These are phyloP conservation scores for Heliothis subflexa DNA, from an alignment of 1,140 invertebrate genomes.

Conservation along the genomic window DNA sequence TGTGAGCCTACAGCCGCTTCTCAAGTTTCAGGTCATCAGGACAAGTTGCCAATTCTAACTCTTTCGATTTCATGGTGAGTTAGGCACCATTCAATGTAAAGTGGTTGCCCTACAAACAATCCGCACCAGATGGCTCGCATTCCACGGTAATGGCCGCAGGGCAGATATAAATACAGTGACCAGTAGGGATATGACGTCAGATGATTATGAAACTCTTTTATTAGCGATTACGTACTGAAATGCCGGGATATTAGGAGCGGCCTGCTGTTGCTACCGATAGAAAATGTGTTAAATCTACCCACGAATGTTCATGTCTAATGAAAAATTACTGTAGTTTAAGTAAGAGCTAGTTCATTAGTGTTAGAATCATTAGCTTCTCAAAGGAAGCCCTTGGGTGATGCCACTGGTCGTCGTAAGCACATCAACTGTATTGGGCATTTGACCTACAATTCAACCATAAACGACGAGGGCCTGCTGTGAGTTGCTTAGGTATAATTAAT, in stretches of 20 bases:
- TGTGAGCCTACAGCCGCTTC: too few species aligned
- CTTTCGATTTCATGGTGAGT: conserved; percentile 23
- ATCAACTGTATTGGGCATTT: neutral
- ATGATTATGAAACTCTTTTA: conserved; percentile 46
- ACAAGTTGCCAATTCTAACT: neutral
- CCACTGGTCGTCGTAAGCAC: too few species aligned
- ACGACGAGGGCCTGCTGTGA: too few species aligned
- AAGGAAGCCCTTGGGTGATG: too few species aligned
- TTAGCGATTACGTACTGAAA: conserved; percentile 28
- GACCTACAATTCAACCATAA: too few species aligned
- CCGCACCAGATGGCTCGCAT: conserved; percentile 42
- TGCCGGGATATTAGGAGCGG: conserved; percentile 11
- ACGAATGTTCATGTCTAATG: neutral
- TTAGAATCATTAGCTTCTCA: neutral
- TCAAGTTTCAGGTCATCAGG: neutral
- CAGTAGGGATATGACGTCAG: conserved; percentile 42
- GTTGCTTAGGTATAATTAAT: too few species aligned
- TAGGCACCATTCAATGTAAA: conserved; percentile 26
- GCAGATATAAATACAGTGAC: conserved; percentile 43
- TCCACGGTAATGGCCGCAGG: conserved; percentile 36
- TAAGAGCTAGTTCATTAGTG: neutral
- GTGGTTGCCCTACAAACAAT: conserved; percentile 40
- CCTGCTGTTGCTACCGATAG: conserved; percentile 4
- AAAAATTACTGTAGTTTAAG: neutral
- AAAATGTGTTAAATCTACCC: neutral